Evolutionary conservation across 2,797 vertebrate genomes (phyloP).

Genomic region (Melopsittacus undulatus): DNA sequence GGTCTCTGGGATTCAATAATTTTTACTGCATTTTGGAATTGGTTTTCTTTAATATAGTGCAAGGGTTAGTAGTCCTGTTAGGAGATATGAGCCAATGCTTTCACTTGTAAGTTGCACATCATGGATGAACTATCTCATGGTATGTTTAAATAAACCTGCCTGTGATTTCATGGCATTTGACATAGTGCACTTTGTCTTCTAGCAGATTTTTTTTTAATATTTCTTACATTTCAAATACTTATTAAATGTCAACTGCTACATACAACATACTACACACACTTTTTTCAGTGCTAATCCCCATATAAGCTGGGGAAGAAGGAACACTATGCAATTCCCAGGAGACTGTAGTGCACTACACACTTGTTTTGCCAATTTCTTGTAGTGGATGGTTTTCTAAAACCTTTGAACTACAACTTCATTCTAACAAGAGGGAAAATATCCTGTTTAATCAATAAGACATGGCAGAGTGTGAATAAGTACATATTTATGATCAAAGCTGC

Average conservation of each 20-base stretch:
- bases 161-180: not conserved
- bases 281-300: not conserved
- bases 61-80: not conserved
- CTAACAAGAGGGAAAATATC: slow-evolving; percentile 47
- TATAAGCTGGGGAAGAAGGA: not conserved
- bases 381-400: slow-evolving; percentile 35
- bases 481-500: slow-evolving; percentile 52
- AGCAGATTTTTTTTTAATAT: not conserved
- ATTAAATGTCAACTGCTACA: not conserved
- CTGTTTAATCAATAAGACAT: slow-evolving; percentile 64
- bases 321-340: not conserved
- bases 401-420: slow-evolving; percentile 57
- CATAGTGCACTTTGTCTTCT: not conserved
- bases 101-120: not conserved
- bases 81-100: not conserved
- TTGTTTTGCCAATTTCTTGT: slow-evolving; percentile 34
- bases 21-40: not conserved
- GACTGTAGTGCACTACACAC: not conserved
- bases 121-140: not conserved
- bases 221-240: slow-evolving; percentile 22
- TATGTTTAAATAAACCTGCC: not conserved
- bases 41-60: not conserved
- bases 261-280: not conserved
- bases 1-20: not conserved
- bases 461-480: slow-evolving; percentile 30